phyloP scores from a whole-genome alignment of 1,140 invertebrate species.

The Stenopsyche tienmushanensis region DNA sequence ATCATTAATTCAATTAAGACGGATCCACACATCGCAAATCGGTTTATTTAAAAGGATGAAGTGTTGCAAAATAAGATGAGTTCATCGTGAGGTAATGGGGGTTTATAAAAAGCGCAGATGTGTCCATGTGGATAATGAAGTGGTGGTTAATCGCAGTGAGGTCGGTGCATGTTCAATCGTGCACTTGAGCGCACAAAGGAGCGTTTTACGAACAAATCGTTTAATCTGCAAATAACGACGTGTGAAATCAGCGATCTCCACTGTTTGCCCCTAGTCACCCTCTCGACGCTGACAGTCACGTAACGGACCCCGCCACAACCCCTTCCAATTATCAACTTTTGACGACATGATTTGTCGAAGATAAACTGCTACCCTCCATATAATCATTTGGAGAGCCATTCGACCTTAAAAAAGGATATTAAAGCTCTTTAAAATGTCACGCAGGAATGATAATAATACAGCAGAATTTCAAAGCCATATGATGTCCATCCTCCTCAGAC shows the following conservation, averaged over 20 bases:
- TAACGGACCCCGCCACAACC: not conserved
- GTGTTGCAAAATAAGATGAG: not conserved
- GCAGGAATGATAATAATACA: no score
- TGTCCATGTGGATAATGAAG: not conserved
- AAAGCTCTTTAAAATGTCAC: no score
- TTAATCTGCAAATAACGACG: constrained; percentile 41
- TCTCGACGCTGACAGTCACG: not conserved
- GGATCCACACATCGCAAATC: no score
- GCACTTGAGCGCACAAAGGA: constrained; percentile 13
- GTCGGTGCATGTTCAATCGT: constrained; percentile 8
- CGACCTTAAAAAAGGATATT: no score
- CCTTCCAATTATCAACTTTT: constrained; percentile 2
- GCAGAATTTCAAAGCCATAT: no score
- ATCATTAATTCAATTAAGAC: no score
- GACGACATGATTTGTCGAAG: no score
- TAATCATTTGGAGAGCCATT: no score
- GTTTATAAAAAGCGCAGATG: not conserved
- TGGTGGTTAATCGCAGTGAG: constrained; percentile 11
- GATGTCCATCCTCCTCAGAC: no score
- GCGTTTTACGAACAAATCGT: constrained; percentile 21
- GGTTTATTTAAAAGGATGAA: not conserved
- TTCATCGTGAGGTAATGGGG: not conserved
- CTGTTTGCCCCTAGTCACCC: no score
- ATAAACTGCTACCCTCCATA: no score
- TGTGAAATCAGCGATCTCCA: constrained; percentile 41